A percentile compares a stretch with the other conserved stretches of the same genome.
phyloP scores from a whole-genome alignment of 2,797 vertebrate genomes.

The Cetoscarus ocellatus region DNA sequence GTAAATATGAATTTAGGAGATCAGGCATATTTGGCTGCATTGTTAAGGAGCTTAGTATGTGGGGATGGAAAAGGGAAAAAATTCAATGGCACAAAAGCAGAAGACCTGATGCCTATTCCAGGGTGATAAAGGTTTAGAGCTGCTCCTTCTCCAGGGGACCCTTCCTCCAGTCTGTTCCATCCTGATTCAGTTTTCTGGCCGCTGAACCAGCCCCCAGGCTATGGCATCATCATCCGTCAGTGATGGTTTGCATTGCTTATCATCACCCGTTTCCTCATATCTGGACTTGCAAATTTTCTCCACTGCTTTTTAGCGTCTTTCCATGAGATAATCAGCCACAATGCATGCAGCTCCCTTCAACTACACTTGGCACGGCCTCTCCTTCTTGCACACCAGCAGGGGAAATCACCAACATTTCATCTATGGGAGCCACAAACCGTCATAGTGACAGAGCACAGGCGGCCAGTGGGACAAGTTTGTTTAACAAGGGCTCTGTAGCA shows the following conservation, averaged over 20 bases:
- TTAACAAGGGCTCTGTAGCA: conserved; percentile 66
- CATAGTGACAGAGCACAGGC: conserved; percentile 45
- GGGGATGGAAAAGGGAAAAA: conserved; percentile 22
- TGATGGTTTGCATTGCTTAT: conserved; percentile 47
- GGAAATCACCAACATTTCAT: conserved; percentile 51
- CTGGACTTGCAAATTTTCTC: conserved; percentile 25
- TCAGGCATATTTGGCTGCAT: conserved; percentile 80
- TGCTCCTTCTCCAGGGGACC: conserved; percentile 45
- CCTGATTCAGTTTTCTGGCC: conserved; percentile 42
- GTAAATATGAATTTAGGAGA: conserved; percentile 84
- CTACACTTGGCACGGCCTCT: conserved; percentile 27
- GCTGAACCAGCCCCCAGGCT: conserved; percentile 45
- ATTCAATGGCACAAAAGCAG: conserved; percentile 42
- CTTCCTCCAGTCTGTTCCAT: conserved; percentile 42
- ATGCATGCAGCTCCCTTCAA: conserved; percentile 48
- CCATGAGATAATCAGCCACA: conserved; percentile 51
- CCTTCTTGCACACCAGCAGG: conserved; percentile 22
- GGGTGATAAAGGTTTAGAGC: conserved; percentile 59
- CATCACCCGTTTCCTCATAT: conserved; percentile 40
- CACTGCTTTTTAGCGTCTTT: conserved; percentile 38
- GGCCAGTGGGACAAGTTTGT: conserved; percentile 64
- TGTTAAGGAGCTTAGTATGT: conserved; percentile 82
- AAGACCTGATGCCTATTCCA: conserved; percentile 58
- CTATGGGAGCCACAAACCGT: conserved; percentile 39
- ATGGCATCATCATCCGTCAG: conserved; percentile 43